Percentiles rank a stretch among this genome's conserved stretches.
Conservation (phyloP, 2,797 vertebrate species). For the Myotis myotis region DNA sequence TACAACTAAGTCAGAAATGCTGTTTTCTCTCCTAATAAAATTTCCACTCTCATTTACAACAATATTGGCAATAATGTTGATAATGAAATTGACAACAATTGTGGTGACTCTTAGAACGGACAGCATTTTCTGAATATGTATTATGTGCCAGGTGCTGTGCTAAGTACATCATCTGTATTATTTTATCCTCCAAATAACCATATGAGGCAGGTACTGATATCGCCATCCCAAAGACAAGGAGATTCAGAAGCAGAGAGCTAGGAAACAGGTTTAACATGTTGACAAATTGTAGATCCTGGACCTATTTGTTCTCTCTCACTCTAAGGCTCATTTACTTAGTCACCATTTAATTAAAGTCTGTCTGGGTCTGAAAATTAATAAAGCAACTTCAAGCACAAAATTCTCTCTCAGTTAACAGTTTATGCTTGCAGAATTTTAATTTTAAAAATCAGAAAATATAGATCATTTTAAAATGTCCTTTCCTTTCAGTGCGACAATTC, state of each 20-base stretch:
- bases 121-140: background rate
- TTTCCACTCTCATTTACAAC: background rate
- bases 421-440: background rate
- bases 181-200: background rate
- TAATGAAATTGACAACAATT: background rate
- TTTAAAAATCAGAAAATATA: background rate
- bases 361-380: slow-evolving; percentile 20
- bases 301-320: background rate
- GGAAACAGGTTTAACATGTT: background rate
- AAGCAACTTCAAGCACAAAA: background rate
- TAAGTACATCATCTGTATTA: background rate
- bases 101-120: background rate
- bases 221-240: background rate
- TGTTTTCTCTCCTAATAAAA: background rate
- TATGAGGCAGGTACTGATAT: background rate
- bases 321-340: background rate
- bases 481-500: background rate
- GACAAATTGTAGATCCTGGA: background rate
- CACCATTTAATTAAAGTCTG: background rate
- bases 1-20: background rate
- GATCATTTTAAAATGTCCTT: background rate
- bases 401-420: background rate
- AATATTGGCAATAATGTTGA: background rate
- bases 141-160: background rate
- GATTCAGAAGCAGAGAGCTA: background rate